Base-by-base conservation (phyloP, 2,113 vertebrate genomes). In the Egretta garzetta region DNA sequence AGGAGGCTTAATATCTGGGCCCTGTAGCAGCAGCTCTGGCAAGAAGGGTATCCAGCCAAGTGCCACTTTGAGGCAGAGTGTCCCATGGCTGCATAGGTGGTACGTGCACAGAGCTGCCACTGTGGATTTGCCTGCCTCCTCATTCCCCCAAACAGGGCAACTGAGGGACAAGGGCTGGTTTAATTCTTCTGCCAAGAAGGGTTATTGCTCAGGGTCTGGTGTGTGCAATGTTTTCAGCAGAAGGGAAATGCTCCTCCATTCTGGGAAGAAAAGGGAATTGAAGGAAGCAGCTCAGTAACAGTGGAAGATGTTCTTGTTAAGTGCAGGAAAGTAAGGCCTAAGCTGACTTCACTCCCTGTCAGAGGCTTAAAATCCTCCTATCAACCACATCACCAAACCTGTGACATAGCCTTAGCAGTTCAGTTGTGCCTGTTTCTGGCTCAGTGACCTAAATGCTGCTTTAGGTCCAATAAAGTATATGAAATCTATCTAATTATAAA, bases 191-290 rank as follows among this genome's bases (percentile, higher is more conserved):
- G 37, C n/a, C 63, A 27, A 27, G 67, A 24, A 45, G 16, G 5
- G 2, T 41, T 13, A 16, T 35, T 30, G 23, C 59, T 12, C 52
- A 24, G n/a, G 14, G 32, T 50, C 19, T 39, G 30, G 8, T 21
- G 28, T 4, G 4, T 0, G 0, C 33, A 21, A 0, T 9, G 11
- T 21, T 73, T 77, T 45, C 10, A 14, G 14, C 4, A 3, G 7
- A 5, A 14, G 27, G 62, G 10, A 71, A 75, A 19, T 0, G 1
- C 6, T 76, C 14, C 58, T 92, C 12, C 8, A 4, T n/a, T 41
- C n/a, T 43, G 14, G 21, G 12, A 70, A 33, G 41, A 79, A 60
- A 76, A 60, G 33, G 24, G 27, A 58, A 52, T 49, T 33, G 56
- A 58, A 88, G 23, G 50, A 45, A 74, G 18, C 27, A 67, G 23